Base-by-base conservation (phyloP, 2,888 invertebrate species). In the Catocala fraxini region DNA sequence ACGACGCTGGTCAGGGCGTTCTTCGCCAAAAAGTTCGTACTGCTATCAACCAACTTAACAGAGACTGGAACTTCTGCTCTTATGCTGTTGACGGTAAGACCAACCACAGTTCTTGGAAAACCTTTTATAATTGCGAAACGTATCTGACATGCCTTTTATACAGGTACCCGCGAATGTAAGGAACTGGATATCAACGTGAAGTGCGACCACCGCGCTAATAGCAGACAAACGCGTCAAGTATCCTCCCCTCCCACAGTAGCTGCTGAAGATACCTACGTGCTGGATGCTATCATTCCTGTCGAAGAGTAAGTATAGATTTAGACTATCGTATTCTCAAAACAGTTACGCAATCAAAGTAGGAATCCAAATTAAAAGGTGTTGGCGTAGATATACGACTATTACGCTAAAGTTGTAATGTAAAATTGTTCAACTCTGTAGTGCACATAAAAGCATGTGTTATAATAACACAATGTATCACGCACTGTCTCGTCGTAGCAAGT, bases 11-110 rank as follows among this genome's bases (percentile, higher is more conserved):
- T 0, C 98, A 98, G 91, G 97, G 97, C 56, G 99, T 99, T 0
- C 95, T 99, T 5, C 95, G 97, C 51, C 98, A 98, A 83, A 97
- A 97, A 90, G 98, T 99, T 0, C 96, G 97, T 73, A 96, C 96
- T 77, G 98, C 98, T 7, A 97, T 99, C 57, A 98, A 98, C 81
- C 96, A 98, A 53, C 95, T 99, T 57, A 99, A 99, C 88, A 96
- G 98, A 78, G 98, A 99, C 83, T 99, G 99, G 99, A 98, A 98
- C 95, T 98, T 99, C 97, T 99, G 99, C 87, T 98, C 98, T 0
- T 97, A 98, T 86, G 96, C 97, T 65, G 95, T 96, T 51, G 97
- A 98, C 92, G 98, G 98, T 96, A 87, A 77, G 71, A 13, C 7
- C 25, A 25, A 25, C 9, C 57, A 9, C 41, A 10, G 56, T 52